Evolutionary conservation across 2,797 vertebrate genomes (phyloP).

Genomic region (Fundulus diaphanus): DNA sequence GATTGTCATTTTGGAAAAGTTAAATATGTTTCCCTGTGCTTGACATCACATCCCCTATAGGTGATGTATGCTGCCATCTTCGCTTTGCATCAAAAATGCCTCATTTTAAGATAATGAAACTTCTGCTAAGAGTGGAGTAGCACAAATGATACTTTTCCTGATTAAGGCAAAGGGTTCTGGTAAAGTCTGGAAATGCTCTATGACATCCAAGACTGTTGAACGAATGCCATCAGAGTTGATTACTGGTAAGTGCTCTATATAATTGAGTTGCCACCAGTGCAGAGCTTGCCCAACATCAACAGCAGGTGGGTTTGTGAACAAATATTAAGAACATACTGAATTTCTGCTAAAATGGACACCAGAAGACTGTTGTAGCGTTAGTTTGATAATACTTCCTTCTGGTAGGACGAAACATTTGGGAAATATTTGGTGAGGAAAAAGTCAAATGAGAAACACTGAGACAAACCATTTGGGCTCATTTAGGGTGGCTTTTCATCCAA

Average conservation of each 20-base stretch:
- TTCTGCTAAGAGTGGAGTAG: neutral
- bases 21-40: neutral
- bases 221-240: neutral
- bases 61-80: neutral
- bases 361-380: too few relatives aligned
- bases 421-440: neutral
- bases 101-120: neutral
- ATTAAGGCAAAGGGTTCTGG: neutral
- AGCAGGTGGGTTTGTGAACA: neutral
- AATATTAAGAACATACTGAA: neutral
- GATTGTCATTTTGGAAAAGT: neutral
- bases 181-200: neutral
- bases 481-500: neutral
- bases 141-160: neutral
- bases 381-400: neutral
- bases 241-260: neutral
- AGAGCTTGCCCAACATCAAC: neutral
- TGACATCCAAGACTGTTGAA: neutral
- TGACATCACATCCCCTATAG: neutral
- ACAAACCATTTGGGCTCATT: neutral
- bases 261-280: neutral
- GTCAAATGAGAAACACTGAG: neutral
- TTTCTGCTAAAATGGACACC: neutral
- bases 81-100: neutral
- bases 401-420: neutral